Evolutionary conservation across 2,888 invertebrate genomes (phyloP), one percentile per base, ranked within the genome.

Genomic region (Lottia scabra): DNA sequence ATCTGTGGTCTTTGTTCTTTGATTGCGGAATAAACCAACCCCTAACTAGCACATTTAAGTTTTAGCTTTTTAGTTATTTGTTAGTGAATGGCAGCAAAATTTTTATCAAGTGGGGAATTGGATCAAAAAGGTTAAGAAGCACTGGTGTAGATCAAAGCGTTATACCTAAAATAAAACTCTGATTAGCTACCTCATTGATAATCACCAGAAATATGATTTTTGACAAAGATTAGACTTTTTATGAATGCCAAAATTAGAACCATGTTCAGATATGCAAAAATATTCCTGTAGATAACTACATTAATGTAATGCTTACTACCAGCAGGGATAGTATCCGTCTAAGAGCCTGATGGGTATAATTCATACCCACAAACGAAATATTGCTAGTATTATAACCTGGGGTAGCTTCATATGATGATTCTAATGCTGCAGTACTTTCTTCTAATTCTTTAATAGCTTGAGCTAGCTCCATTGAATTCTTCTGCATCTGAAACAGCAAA

Each of bases 361-460:
- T n/a, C n/a, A n/a, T n/a, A n/a, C n/a, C n/a, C n/a, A n/a, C n/a
- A n/a, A 87, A 77, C 0, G 87, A 87, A 13, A 77, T 72, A 67
- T 81, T 80, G 30, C 70, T 75, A 4, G 75, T 70, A 63, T 73
- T 70, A 23, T 56, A 56, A 56, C 84, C 84, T n/a, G 82, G 80
- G 63, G 79, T 81, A 43, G 78, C 72, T 63, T 84, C 84, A 63
- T 85, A 86, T 0, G 82, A 79, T 26, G 80, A 78, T 72, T 85
- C 79, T 27, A 88, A 79, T 2, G 86, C 88, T 6, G 86, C 86
- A 1, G 88, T 88, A 75, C 85, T 87, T 2, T 82, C 85, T 73
- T 88, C 87, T 38, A 88, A 75, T 69, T 87, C 88, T 65, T 82
- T 80, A 27, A 88, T 87, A 16, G 87, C 87, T 67, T 85, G 83